These are phyloP conservation scores for Pipra filicauda DNA, from an alignment of 2,113 vertebrate species.

Conservation along the genomic window DNA sequence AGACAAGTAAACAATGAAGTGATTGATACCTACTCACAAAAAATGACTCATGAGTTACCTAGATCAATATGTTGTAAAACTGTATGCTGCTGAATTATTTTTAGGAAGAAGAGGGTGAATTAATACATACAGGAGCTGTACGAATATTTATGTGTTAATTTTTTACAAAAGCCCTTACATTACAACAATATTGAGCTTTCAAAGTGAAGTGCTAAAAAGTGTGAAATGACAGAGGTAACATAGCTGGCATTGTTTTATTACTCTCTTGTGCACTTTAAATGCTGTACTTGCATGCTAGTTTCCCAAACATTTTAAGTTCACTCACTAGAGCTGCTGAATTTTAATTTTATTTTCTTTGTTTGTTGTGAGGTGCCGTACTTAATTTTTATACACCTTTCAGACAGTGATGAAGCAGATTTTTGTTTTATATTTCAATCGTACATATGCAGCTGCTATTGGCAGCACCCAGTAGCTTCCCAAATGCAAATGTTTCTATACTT, in stretches of 20 bases:
- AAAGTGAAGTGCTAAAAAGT: not conserved
- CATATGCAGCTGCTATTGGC: not conserved
- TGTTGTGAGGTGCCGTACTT: not conserved
- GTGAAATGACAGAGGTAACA: not conserved
- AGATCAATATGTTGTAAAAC: constrained; percentile 64
- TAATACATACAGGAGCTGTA: not conserved
- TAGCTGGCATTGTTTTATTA: not conserved
- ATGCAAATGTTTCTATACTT: constrained; percentile 39
- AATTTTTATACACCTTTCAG: not conserved
- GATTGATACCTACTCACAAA: constrained; percentile 70
- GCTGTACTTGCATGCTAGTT: not conserved
- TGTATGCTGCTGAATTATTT: constrained; percentile 37
- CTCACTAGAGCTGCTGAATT: not conserved
- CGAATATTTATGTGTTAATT: not conserved
- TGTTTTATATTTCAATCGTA: not conserved
- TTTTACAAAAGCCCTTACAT: not conserved
- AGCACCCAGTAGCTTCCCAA: not conserved
- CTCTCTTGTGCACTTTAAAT: not conserved
- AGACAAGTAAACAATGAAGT: constrained; percentile 70
- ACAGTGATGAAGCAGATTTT: not conserved
- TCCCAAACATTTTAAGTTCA: not conserved
- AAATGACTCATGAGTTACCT: constrained; percentile 47
- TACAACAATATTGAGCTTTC: not conserved
- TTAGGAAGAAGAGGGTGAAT: constrained; percentile 38
- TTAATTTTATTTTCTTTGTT: not conserved